Evolutionary conservation across 2,113 vertebrate species (phyloP).

Genomic region (Passer domesticus): DNA sequence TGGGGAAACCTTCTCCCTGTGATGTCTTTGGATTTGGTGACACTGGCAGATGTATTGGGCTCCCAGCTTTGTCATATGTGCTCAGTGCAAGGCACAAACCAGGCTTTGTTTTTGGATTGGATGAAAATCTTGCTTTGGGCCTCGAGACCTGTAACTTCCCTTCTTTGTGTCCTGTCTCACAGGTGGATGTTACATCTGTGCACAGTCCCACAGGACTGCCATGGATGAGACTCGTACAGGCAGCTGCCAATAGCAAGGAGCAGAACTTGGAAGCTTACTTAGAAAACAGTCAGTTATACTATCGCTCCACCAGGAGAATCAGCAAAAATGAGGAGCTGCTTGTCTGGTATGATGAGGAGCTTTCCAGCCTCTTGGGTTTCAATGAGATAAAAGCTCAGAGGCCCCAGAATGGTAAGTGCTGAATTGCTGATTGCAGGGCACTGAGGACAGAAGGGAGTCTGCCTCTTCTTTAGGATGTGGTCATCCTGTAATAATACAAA

Average conservation of each 20-base stretch:
- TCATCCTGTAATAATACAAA: not conserved
- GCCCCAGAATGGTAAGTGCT: constrained; percentile 74
- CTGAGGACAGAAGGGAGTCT: not conserved
- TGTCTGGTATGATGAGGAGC: constrained; percentile 87
- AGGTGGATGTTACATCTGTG: constrained; percentile 83
- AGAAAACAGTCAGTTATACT: constrained; percentile 81
- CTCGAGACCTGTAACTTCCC: not conserved
- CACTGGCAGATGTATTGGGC: not conserved
- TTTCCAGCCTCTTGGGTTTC: constrained; percentile 84
- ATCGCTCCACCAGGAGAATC: constrained; percentile 78
- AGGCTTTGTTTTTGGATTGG: not conserved
- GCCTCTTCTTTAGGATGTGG: not conserved
- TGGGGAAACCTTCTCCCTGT: not conserved
- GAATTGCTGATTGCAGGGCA: not conserved
- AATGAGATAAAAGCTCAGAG: constrained; percentile 71
- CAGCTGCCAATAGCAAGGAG: constrained; percentile 78
- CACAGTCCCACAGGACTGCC: constrained; percentile 79
- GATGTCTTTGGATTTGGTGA: not conserved
- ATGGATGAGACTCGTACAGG: constrained; percentile 82
- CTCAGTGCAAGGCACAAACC: not conserved
- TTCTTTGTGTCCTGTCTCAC: constrained; percentile 5
- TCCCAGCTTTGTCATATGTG: not conserved
- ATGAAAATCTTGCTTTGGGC: not conserved
- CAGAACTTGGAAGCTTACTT: constrained; percentile 84
- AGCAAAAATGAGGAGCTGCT: constrained; percentile 84